Conservation (phyloP, 1,140 invertebrate genomes). For the Temnothorax curvispinosus region DNA sequence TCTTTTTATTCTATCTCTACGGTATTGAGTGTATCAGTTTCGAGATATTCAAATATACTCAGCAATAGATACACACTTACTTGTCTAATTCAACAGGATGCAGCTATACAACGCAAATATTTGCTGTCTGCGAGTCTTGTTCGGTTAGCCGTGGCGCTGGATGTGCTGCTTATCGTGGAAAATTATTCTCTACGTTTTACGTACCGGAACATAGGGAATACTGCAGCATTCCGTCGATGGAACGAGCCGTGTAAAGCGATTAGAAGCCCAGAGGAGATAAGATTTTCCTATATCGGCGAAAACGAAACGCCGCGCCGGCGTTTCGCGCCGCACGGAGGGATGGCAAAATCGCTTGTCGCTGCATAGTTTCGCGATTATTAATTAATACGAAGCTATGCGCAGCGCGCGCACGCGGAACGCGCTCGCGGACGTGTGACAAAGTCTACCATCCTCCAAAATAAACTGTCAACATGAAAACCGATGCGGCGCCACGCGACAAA, state of each 20-base stretch:
- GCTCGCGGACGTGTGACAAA: not conserved
- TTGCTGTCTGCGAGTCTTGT: conserved; percentile 27
- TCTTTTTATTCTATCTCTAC: not conserved
- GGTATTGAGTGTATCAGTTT: conserved; percentile 13
- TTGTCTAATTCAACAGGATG: conserved; percentile 43
- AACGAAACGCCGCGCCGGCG: not conserved
- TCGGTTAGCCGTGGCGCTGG: not conserved
- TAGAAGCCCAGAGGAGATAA: conserved; percentile 26
- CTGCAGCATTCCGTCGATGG: not conserved
- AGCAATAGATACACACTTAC: not conserved
- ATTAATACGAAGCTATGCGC: conserved; percentile 70
- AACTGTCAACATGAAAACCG: conserved; percentile 59
- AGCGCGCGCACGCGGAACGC: conserved; percentile 41
- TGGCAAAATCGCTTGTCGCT: conserved; percentile 31
- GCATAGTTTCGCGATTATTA: conserved; percentile 73
- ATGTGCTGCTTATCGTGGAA: conserved; percentile 45
- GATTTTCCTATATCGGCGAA: conserved; percentile 29
- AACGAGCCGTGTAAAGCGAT: conserved; percentile 42
- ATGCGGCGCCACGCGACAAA: conserved; percentile 13
- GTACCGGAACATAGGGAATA: conserved; percentile 1
- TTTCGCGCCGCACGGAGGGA: not conserved
- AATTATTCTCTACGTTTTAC: conserved; percentile 36
- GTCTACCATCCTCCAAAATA: conserved; percentile 67
- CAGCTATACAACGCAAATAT: conserved; percentile 38
- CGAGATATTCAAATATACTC: conserved; percentile 51